Evolutionary conservation across 2,113 vertebrate species (phyloP).

Genomic region (Amphilophus citrinellus): DNA sequence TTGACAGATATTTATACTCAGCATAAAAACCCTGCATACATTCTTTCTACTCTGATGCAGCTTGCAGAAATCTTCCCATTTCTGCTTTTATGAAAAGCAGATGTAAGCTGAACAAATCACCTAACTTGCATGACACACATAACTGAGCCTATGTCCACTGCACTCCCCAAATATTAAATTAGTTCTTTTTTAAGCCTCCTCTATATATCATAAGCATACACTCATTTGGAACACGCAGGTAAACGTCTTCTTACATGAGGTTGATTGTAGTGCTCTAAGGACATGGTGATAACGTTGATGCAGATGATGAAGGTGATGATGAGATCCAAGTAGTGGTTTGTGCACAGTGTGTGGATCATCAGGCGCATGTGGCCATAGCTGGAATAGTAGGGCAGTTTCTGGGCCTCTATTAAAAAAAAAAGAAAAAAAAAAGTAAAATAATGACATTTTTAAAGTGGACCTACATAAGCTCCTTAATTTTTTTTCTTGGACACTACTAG

Average conservation of each 20-base stretch:
- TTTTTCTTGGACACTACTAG: neutral
- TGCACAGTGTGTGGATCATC: constrained; percentile 97
- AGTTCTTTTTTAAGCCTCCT: neutral
- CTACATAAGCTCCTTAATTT: neutral
- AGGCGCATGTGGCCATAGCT: constrained; percentile 91
- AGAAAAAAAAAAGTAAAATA: constrained; percentile 3
- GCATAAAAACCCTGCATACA: neutral
- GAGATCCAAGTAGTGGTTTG: constrained; percentile 98
- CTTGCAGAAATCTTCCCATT: neutral
- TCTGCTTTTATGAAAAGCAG: neutral
- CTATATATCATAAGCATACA: neutral
- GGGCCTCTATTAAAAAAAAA: constrained; percentile 85
- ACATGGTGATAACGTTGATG: constrained; percentile 99
- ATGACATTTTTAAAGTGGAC: neutral
- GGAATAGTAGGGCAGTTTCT: constrained; percentile 94
- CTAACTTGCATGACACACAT: neutral
- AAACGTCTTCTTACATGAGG: constrained; percentile 87
- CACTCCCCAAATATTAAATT: neutral
- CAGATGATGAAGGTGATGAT: constrained; percentile 99
- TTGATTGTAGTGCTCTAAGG: constrained; percentile 97
- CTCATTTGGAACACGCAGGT: neutral
- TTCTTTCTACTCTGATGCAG: neutral
- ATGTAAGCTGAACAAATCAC: neutral
- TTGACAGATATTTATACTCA: neutral
- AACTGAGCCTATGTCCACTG: neutral